phyloP scores from a whole-genome alignment of 1,140 invertebrate species.

The Micrasema longulum region DNA sequence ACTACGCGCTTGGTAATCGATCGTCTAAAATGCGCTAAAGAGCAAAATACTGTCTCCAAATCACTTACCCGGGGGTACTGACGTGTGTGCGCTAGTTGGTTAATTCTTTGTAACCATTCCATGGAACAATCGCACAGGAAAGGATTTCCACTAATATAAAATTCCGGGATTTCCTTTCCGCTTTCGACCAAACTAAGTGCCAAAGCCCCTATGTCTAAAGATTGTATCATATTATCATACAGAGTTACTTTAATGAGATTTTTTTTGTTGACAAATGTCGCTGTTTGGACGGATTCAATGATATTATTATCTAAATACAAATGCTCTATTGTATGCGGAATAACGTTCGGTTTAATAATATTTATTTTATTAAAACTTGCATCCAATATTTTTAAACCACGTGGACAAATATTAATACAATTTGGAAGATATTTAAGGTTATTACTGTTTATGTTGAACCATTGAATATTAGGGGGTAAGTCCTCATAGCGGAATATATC shows the following conservation, averaged over 20 bases:
- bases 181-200: constrained; percentile 77
- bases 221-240: constrained; percentile 86
- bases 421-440: constrained; percentile 78
- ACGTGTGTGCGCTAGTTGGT: constrained; percentile 77
- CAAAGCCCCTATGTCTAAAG: constrained; percentile 84
- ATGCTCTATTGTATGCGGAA: constrained; percentile 83
- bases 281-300: constrained; percentile 81
- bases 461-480: constrained; percentile 84
- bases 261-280: constrained; percentile 85
- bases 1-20: constrained; percentile 84
- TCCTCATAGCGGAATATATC: constrained; percentile 92
- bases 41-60: constrained; percentile 90
- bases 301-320: constrained; percentile 87
- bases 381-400: constrained; percentile 82
- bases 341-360: constrained; percentile 75
- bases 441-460: constrained; percentile 92
- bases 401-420: too few relatives aligned
- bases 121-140: constrained; percentile 90
- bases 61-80: constrained; percentile 93
- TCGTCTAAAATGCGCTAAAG: constrained; percentile 86
- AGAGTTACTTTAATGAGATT: constrained; percentile 87
- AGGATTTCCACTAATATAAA: constrained; percentile 89
- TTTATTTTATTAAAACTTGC: constrained; percentile 85
- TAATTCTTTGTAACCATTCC: constrained; percentile 89
- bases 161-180: constrained; percentile 80